Percentiles rank a stretch among this genome's conserved stretches.
Evolutionary conservation across 2,113 vertebrate species (phyloP).

Genomic region (Alectura lathami): DNA sequence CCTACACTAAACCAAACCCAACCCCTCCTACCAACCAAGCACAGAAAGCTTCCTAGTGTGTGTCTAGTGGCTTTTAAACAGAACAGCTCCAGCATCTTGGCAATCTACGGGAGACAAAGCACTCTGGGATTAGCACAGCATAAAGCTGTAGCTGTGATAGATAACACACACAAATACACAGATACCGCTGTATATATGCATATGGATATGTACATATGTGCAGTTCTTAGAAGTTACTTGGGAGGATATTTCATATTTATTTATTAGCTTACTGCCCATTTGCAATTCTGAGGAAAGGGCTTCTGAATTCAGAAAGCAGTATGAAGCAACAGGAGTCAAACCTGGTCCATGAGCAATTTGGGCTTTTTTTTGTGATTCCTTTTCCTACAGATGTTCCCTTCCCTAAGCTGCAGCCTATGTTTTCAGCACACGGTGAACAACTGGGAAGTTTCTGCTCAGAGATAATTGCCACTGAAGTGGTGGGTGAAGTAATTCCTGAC

Average conservation of each 20-base stretch:
- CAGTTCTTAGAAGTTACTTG: neutral
- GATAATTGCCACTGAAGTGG: neutral
- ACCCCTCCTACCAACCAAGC: neutral
- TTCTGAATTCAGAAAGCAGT: neutral
- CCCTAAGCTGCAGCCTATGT: neutral
- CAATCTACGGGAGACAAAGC: neutral
- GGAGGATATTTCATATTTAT: neutral
- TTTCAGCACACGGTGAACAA: neutral
- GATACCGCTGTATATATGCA: neutral
- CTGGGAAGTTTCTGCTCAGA: neutral
- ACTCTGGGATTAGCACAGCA: neutral
- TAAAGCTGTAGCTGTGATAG: neutral
- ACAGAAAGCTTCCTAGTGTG: neutral
- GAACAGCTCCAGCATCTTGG: neutral
- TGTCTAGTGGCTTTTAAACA: neutral
- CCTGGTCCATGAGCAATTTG: neutral
- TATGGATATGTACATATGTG: neutral
- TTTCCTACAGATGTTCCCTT: neutral
- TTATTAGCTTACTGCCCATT: neutral
- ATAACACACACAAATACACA: neutral
- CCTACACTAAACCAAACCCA: neutral
- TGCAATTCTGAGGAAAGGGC: neutral
- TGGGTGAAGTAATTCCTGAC: neutral
- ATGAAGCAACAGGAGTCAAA: neutral
- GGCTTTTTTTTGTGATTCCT: neutral